Conservation (phyloP, 2,888 invertebrate genomes). For the Scaptomyza cyrtandrae region DNA sequence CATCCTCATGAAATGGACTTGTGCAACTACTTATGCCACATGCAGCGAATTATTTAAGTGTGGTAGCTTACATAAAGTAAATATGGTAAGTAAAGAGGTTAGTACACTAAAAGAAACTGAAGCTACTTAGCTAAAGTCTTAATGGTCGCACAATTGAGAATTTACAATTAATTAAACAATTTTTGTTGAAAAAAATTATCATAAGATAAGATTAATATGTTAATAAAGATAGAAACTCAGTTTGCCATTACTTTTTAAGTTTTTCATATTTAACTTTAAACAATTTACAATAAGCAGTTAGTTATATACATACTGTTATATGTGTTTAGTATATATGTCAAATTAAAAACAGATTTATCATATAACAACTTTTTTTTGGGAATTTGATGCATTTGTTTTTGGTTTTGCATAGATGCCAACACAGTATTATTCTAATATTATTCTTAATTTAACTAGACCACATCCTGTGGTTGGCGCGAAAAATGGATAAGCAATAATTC, state of each 20-base stretch:
- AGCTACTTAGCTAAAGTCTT: background rate
- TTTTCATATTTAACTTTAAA: no score
- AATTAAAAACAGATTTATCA: no score
- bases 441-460: constrained; percentile 15
- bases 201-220: no score
- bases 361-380: background rate
- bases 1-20: background rate
- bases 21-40: constrained; percentile 48
- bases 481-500: constrained; percentile 33
- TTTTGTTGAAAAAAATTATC: no score
- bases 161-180: no score
- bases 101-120: background rate
- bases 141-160: no score
- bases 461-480: constrained; percentile 47
- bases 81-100: background rate
- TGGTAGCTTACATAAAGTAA: background rate
- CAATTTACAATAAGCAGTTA: no score
- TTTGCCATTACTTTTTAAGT: no score
- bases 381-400: background rate
- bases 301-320: no score
- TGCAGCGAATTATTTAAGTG: constrained; percentile 49
- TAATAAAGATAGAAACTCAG: no score
- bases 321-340: no score
- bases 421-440: background rate
- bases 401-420: background rate